Percentiles rank a stretch among this genome's conserved stretches.
These are phyloP conservation scores for Leucophora obtusa DNA, from an alignment of 2,888 invertebrate genomes.

Conservation along the genomic window DNA sequence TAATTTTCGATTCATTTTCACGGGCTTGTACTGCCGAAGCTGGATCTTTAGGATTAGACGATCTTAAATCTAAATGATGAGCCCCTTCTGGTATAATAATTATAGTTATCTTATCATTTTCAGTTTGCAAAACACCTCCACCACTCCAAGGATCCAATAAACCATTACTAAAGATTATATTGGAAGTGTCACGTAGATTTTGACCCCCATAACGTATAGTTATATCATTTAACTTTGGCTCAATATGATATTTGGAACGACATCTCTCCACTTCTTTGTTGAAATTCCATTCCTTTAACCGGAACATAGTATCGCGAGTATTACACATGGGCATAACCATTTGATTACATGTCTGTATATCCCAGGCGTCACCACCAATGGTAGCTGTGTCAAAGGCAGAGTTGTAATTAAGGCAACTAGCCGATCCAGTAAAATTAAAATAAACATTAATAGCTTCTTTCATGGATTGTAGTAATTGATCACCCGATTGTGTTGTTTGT, in stretches of 20 bases:
- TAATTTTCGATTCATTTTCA: slow-evolving; percentile 69
- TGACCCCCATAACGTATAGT: slow-evolving; percentile 89
- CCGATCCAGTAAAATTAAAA: slow-evolving; percentile 88
- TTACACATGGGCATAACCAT: slow-evolving; percentile 98
- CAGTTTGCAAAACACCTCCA: slow-evolving; percentile 87
- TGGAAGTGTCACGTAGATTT: slow-evolving; percentile 81
- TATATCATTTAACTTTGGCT: slow-evolving; percentile 84
- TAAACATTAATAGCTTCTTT: slow-evolving; percentile 86
- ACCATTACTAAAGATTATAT: slow-evolving; percentile 91
- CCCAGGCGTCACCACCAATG: slow-evolving; percentile 87
- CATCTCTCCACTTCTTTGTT: slow-evolving; percentile 84
- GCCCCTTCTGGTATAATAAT: slow-evolving; percentile 90
- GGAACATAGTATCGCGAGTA: slow-evolving; percentile 90
- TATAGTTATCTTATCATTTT: slow-evolving; percentile 83
- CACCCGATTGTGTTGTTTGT: slow-evolving; percentile 25
- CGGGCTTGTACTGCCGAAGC: slow-evolving; percentile 72
- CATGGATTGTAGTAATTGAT: slow-evolving; percentile 79
- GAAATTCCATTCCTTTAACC: slow-evolving; percentile 86
- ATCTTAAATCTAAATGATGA: slow-evolving; percentile 90
- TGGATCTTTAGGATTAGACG: slow-evolving; percentile 69
- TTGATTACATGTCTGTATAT: slow-evolving; percentile 94
- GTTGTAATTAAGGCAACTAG: slow-evolving; percentile 84
- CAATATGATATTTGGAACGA: slow-evolving; percentile 83
- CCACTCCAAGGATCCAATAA: slow-evolving; percentile 92
- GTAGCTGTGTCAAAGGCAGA: slow-evolving; percentile 80